Conservation (phyloP, 1,140 invertebrate genomes). For the Tetramorium simillimum region DNA sequence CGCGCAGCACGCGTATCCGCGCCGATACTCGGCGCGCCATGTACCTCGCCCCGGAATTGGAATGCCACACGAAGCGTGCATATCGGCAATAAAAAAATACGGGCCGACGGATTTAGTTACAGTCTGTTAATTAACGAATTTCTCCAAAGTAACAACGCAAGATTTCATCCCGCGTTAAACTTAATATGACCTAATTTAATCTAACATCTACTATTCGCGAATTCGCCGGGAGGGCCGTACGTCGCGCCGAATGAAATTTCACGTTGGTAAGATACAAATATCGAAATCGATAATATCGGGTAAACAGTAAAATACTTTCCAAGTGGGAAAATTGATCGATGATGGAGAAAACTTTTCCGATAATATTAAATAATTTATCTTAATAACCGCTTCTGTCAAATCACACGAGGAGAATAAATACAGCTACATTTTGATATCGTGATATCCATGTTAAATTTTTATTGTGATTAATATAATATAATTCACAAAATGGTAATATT, state of each 20-base stretch:
- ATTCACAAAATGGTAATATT: not conserved
- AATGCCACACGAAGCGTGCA: slow-evolving; percentile 50
- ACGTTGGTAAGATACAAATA: not conserved
- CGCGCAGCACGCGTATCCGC: not conserved
- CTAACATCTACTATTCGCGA: not conserved
- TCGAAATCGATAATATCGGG: not conserved
- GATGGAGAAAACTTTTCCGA: not conserved
- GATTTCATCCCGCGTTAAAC: slow-evolving; percentile 3
- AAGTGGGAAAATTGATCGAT: not conserved
- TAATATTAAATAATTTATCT: not conserved
- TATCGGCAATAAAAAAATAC: slow-evolving; percentile 48
- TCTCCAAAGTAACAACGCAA: slow-evolving; percentile 2
- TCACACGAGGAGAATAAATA: not conserved
- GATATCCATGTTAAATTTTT: not conserved
- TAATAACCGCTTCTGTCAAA: not conserved
- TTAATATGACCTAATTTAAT: not conserved
- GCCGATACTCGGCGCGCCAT: not conserved
- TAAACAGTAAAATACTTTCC: not conserved
- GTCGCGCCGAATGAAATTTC: not conserved
- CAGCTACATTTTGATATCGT: not conserved
- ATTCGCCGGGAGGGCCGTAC: not conserved
- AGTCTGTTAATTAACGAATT: slow-evolving; percentile 50
- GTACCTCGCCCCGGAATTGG: slow-evolving; percentile 42
- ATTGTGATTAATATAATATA: not conserved
- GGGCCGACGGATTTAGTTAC: slow-evolving; percentile 24